A percentile compares a stretch with the other conserved stretches of the same genome.
Evolutionary conservation across 1,140 invertebrate genomes (phyloP).

Genomic region (Drosophila sucinea): DNA sequence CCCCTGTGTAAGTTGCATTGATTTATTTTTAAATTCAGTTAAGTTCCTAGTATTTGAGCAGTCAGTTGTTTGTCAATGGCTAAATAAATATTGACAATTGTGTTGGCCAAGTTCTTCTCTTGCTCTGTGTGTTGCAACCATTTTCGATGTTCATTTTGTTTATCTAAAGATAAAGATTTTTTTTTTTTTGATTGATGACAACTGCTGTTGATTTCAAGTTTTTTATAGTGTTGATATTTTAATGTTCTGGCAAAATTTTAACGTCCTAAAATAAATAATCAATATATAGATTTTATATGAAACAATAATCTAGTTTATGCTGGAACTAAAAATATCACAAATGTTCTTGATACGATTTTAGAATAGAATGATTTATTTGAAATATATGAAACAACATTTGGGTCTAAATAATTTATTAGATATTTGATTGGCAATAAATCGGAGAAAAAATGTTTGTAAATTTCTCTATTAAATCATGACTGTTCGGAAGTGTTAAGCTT

Average conservation of each 20-base stretch:
- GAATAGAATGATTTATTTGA: too few species aligned
- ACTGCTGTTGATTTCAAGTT: conserved; percentile 8
- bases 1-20: conserved; percentile 54
- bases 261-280: too few species aligned
- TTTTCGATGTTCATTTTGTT: conserved; percentile 13
- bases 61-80: conserved; percentile 46
- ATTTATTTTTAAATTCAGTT: conserved; percentile 75
- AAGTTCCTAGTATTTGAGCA: conserved; percentile 55
- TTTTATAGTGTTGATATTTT: conserved; percentile 6
- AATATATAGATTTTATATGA: too few species aligned
- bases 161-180: conserved; percentile 28
- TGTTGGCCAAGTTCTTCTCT: neutral
- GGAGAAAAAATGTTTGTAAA: too few species aligned
- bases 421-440: too few species aligned
- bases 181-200: conserved; percentile 1
- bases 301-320: too few species aligned
- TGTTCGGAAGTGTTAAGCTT: too few species aligned
- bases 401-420: too few species aligned
- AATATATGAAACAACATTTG: too few species aligned
- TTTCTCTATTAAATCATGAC: too few species aligned
- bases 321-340: too few species aligned
- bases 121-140: neutral
- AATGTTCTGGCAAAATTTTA: conserved; percentile 4
- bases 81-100: conserved; percentile 53
- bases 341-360: too few species aligned